phyloP scores from a whole-genome alignment of 2,797 vertebrate genomes.

The Cephalopachus bancanus region DNA sequence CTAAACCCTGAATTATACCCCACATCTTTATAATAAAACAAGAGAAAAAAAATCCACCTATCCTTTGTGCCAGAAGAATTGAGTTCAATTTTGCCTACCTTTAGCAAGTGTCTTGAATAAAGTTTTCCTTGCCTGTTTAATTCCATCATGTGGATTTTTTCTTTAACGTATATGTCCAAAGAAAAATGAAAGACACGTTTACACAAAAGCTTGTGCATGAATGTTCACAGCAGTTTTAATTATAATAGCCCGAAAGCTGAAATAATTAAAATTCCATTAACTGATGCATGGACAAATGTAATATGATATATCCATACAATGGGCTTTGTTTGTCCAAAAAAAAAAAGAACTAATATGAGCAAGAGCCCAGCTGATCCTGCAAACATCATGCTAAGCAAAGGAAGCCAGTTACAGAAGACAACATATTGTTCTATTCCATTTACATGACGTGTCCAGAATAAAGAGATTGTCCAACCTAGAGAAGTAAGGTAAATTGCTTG shows the following conservation, averaged over 20 bases:
- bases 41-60: too few relatives aligned
- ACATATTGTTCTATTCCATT: neutral
- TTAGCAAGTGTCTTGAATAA: neutral
- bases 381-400: neutral
- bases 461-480: neutral
- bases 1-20: too few relatives aligned
- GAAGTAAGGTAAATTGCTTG: neutral
- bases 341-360: neutral
- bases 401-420: neutral
- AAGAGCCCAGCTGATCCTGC: neutral
- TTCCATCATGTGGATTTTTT: neutral
- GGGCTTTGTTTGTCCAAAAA: neutral
- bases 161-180: neutral
- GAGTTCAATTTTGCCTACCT: neutral
- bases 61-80: neutral
- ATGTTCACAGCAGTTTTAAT: neutral
- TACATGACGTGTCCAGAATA: neutral
- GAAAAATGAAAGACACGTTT: neutral
- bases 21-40: too few relatives aligned
- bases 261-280: neutral
- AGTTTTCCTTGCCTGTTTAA: neutral
- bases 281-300: neutral
- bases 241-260: neutral
- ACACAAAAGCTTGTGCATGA: neutral
- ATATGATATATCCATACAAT: neutral